Percentiles rank a stretch among this genome's conserved stretches.
phyloP scores from a whole-genome alignment of 2,797 vertebrate genomes.

The Buceros bicornis region DNA sequence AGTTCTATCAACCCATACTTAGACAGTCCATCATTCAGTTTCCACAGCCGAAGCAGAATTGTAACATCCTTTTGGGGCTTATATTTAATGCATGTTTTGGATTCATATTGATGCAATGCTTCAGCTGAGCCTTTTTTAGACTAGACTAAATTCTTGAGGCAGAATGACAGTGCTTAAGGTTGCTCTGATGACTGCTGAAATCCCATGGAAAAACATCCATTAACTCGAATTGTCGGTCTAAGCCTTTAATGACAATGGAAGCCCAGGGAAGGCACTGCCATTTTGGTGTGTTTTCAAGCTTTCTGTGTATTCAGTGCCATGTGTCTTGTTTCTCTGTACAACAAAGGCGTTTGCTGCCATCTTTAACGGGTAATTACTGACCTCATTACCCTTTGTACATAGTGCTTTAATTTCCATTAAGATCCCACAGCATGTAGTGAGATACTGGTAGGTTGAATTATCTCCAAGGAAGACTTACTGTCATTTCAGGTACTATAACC shows the following conservation, averaged over 20 bases:
- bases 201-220: not conserved
- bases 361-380: not conserved
- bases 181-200: not conserved
- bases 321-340: not conserved
- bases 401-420: not conserved
- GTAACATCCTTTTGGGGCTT: not conserved
- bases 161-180: not conserved
- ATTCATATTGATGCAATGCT: not conserved
- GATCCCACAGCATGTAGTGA: not conserved
- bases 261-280: not conserved
- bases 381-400: not conserved
- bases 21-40: not conserved
- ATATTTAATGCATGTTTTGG: not conserved
- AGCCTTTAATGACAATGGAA: not conserved
- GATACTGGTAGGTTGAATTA: not conserved
- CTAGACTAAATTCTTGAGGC: not conserved
- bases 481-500: not conserved
- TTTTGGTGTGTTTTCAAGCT: not conserved
- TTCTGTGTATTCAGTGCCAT: not conserved
- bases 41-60: not conserved
- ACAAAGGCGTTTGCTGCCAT: not conserved
- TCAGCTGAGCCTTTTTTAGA: not conserved
- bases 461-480: not conserved
- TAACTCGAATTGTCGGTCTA: not conserved
- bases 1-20: not conserved